Percentiles rank a stretch among this genome's conserved stretches.
phyloP scores from a whole-genome alignment of 2,888 invertebrate genomes.

The Oasisia sp. region DNA sequence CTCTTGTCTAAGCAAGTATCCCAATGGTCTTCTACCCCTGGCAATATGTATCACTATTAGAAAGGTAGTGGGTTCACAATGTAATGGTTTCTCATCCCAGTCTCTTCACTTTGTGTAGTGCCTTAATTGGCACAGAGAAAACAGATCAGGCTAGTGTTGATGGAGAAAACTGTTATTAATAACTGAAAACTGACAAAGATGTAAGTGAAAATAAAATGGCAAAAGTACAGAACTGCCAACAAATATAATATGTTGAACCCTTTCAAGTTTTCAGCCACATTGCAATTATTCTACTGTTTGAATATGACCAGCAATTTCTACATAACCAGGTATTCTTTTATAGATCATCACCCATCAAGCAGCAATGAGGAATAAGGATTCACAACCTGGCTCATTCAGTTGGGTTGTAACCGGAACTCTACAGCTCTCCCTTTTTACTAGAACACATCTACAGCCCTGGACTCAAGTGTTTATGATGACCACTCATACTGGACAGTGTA shows the following conservation, averaged over 20 bases:
- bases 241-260: no score
- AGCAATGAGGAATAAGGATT: no score
- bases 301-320: no score
- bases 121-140: background rate
- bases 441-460: background rate
- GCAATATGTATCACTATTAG: no score
- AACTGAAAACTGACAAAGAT: background rate
- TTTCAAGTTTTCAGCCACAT: no score
- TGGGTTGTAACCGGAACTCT: no score
- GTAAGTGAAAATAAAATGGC: background rate
- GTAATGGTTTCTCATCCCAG: no score
- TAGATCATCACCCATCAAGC: no score
- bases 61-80: no score
- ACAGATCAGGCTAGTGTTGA: background rate
- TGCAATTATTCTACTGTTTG: no score
- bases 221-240: background rate
- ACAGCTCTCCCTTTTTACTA: background rate
- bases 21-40: background rate
- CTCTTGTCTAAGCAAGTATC: background rate
- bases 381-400: no score
- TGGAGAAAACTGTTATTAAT: background rate
- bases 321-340: no score
- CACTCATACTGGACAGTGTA: background rate
- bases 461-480: background rate
- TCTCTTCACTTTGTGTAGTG: background rate